Evolutionary conservation across 1,140 invertebrate species (phyloP).

Genomic region (Pinna nobilis): DNA sequence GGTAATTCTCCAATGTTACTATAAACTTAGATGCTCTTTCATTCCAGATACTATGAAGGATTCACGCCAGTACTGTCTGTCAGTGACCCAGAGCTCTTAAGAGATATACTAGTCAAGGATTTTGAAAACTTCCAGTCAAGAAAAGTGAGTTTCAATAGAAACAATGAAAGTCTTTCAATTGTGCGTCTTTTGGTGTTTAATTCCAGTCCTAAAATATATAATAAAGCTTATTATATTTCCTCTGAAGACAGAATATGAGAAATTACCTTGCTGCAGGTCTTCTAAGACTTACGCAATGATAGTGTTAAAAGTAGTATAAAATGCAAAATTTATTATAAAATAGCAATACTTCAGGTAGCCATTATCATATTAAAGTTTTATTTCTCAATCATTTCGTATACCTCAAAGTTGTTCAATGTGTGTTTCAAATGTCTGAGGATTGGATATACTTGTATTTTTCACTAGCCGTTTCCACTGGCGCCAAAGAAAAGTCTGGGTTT

Average conservation of each 20-base stretch:
- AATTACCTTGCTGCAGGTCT: too few relatives aligned
- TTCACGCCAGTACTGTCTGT: conserved; percentile 65
- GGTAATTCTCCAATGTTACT: background rate
- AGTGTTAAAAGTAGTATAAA: too few relatives aligned
- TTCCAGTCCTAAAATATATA: too few relatives aligned
- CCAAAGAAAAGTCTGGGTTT: conserved; percentile 64
- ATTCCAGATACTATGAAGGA: conserved; percentile 62
- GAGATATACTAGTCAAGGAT: conserved; percentile 64
- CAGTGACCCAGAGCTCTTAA: conserved; percentile 58
- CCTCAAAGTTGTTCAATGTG: too few relatives aligned
- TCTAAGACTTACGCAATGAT: too few relatives aligned
- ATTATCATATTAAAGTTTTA: background rate
- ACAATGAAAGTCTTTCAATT: too few relatives aligned
- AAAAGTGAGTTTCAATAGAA: too few relatives aligned
- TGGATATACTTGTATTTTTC: background rate
- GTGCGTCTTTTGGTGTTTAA: too few relatives aligned
- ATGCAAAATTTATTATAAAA: background rate
- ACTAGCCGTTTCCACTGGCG: conserved; percentile 64
- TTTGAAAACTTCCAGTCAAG: conserved; percentile 61
- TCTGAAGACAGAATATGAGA: too few relatives aligned
- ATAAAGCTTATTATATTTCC: too few relatives aligned
- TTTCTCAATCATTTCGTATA: background rate
- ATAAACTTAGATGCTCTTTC: background rate
- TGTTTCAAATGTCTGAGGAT: background rate
- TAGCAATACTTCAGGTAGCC: background rate